These are phyloP conservation scores for Nixonia krombeini DNA, from an alignment of 1,140 invertebrate species.

Conservation along the genomic window DNA sequence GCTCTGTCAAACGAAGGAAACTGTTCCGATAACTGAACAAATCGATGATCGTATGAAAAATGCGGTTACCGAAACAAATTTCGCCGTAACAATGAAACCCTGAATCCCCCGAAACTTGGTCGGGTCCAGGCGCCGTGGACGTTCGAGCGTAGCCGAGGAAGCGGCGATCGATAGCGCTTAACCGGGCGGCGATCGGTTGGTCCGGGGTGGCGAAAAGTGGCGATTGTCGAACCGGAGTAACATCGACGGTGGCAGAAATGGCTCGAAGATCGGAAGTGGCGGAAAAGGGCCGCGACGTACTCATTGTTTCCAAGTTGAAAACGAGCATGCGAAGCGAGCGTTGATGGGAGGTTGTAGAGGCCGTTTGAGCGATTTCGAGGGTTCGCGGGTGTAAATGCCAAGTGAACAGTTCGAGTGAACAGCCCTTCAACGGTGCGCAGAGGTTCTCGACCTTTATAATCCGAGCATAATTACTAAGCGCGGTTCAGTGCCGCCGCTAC, in stretches of 20 bases:
- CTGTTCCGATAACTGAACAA: too few relatives aligned
- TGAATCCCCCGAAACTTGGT: too few relatives aligned
- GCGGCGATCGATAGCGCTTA: too few relatives aligned
- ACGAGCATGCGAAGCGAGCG: constrained; percentile 42
- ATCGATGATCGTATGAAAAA: too few relatives aligned
- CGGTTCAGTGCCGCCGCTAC: constrained; percentile 32
- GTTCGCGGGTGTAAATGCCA: constrained; percentile 68
- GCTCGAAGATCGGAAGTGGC: constrained; percentile 32
- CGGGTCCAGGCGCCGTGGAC: too few relatives aligned
- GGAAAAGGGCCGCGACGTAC: constrained; percentile 31
- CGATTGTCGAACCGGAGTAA: constrained; percentile 31
- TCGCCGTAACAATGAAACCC: too few relatives aligned
- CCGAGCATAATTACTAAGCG: constrained; percentile 68
- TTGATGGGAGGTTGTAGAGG: constrained; percentile 44
- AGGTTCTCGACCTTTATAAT: constrained; percentile 71
- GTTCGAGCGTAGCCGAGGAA: too few relatives aligned
- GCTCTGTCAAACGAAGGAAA: too few relatives aligned
- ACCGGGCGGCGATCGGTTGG: not conserved
- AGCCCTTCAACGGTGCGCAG: constrained; percentile 62
- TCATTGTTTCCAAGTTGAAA: constrained; percentile 48
- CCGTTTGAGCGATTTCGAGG: constrained; percentile 55
- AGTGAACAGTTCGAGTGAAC: constrained; percentile 71
- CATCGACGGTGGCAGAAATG: constrained; percentile 33
- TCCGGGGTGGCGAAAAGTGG: not conserved
- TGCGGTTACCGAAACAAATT: too few relatives aligned